These are phyloP conservation scores for Drosophila rhopaloa DNA, from an alignment of 1,140 invertebrate genomes.

Conservation along the genomic window DNA sequence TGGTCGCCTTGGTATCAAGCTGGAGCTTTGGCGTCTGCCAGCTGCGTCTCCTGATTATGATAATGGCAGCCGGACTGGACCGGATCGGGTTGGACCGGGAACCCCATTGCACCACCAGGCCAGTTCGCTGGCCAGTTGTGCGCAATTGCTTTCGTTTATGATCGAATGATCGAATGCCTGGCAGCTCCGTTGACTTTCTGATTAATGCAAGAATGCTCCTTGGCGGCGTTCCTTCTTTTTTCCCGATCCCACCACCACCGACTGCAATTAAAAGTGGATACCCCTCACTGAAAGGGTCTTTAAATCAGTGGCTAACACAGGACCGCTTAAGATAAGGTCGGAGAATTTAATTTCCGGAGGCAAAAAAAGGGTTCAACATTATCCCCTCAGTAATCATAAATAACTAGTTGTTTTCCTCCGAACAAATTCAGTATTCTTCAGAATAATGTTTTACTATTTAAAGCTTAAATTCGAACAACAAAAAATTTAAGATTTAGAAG, in stretches of 20 bases:
- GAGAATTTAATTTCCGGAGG: no score
- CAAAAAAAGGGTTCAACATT: no score
- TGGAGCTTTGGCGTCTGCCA: constrained; percentile 67
- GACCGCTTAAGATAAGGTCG: not conserved
- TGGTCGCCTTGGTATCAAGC: constrained; percentile 12
- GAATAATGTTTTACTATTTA: no score
- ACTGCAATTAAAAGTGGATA: constrained; percentile 73
- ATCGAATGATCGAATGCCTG: constrained; percentile 72
- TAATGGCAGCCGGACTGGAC: constrained; percentile 59
- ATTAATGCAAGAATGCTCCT: constrained; percentile 81
- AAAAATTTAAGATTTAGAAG: no score
- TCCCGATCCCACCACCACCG: constrained; percentile 40
- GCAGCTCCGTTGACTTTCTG: constrained; percentile 82
- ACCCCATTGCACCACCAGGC: constrained; percentile 9
- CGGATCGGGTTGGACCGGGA: constrained; percentile 20
- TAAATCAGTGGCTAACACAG: not conserved
- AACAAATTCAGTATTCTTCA: no score
- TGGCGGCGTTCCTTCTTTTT: constrained; percentile 65
- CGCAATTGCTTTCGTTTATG: constrained; percentile 77
- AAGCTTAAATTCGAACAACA: no score
- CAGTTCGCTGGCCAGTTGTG: constrained; percentile 19
- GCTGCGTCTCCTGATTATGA: constrained; percentile 78
- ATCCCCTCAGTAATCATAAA: no score
- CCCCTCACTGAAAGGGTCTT: constrained; percentile 19
- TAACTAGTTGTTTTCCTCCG: no score